Evolutionary conservation across 2,113 vertebrate species (phyloP).

Genomic region (Anser cygnoides): DNA sequence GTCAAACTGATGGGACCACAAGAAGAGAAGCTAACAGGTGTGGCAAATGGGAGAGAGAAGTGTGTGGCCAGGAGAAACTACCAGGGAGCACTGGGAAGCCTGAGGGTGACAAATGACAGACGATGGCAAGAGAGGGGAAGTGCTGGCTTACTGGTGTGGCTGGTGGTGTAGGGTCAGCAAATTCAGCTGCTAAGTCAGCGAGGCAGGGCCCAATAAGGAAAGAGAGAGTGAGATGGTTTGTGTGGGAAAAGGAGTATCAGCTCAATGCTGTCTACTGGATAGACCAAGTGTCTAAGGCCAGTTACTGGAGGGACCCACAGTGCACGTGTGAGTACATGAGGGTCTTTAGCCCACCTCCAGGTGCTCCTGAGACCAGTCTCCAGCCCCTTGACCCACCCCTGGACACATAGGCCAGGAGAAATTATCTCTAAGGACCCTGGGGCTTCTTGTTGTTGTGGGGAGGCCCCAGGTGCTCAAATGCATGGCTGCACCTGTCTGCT

Average conservation of each 20-base stretch:
- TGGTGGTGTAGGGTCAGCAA: neutral
- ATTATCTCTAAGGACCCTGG: no score
- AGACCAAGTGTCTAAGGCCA: neutral
- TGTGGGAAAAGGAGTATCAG: neutral
- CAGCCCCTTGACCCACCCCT: no score
- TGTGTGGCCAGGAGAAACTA: neutral
- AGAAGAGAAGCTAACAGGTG: neutral
- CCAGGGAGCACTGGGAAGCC: neutral
- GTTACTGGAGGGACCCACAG: neutral
- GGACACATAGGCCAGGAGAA: no score
- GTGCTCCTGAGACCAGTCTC: neutral
- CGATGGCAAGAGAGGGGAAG: neutral
- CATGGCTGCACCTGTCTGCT: no score
- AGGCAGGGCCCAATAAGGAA: neutral
- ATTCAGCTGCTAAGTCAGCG: neutral
- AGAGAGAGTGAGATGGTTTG: neutral
- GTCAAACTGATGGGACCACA: neutral
- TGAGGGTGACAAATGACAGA: neutral
- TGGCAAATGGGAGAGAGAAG: neutral
- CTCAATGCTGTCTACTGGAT: neutral
- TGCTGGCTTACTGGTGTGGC: neutral
- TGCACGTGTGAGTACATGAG: accelerated
- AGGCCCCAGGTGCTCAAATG: no score
- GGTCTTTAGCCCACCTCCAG: neutral
- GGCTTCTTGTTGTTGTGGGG: no score